Evolutionary conservation across 2,888 invertebrate species (phyloP), one percentile per base, ranked within the genome.

Genomic region (Pachycephus smyrnensis): DNA sequence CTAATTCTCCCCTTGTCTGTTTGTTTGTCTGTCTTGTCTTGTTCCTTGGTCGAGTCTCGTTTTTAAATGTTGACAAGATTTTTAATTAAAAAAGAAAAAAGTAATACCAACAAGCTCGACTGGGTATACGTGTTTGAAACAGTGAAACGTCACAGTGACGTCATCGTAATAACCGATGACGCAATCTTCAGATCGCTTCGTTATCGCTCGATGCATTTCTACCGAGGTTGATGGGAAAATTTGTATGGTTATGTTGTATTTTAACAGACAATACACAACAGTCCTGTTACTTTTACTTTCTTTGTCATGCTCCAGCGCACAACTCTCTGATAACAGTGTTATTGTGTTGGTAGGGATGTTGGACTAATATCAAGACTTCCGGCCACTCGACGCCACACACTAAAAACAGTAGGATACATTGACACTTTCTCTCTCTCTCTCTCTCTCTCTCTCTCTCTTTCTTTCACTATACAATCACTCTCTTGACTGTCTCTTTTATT

Each of bases 381-480:
- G 89, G 90, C 85, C 88, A 88, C 88, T 90, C 90, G 89, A 88
- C 91, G 88, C 89, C 88, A 87, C 90, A 86, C 89, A 89, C 91
- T 90, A 89, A 89, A 87, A 91, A 88, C 89, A 91, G 87, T 91
- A 91, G 91, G 92, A 90, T 91, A 91, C 91, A 91, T 91, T 87
- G 81, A 86, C 75, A 82, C 78, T 79, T 69, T 77, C 55, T 82
- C 73, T 82, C 68, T 81, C 75, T 75, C n/a, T 69, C 69, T 69
- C 30, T 69, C 69, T 69, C 11, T 69, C 4, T 69, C n/a, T 69
- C 23, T 69, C n/a, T 69, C 23, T 69, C n/a, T 69, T 32, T 71
- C 12, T 71, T 33, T 71, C 71, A 32, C 31, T 33, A 32, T 33
- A 32, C 71, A 32, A 31, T 71, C 71, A 32, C 71, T 71, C 71